These are phyloP conservation scores for Sorex araneus DNA, from an alignment of 2,113 vertebrate species.

Conservation along the genomic window DNA sequence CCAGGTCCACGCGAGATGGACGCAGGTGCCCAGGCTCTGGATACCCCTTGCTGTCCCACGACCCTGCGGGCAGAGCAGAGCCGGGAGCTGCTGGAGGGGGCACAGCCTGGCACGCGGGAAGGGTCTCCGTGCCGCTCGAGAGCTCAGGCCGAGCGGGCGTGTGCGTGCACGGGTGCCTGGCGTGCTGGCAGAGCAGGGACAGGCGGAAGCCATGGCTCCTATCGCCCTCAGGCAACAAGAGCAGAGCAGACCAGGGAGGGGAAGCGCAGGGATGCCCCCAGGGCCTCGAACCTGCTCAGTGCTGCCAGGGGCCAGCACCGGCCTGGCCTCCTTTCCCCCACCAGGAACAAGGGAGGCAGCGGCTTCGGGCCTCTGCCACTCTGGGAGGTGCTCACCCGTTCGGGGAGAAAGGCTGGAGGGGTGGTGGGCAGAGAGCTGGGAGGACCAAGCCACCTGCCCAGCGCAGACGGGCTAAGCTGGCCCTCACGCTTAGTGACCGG, in stretches of 20 bases:
- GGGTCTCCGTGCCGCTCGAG: too few species aligned
- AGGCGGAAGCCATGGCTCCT: background rate
- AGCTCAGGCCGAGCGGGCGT: background rate
- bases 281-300: background rate
- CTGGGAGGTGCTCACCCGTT: too few species aligned
- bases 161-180: background rate
- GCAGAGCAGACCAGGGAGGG: background rate
- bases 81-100: too few species aligned
- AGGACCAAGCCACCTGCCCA: too few species aligned
- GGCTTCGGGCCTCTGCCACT: too few species aligned
- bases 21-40: background rate
- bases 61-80: background rate
- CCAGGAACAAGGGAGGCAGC: too few species aligned
- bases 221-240: background rate
- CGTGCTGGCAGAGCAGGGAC: background rate
- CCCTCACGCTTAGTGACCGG: background rate
- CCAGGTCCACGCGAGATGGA: background rate
- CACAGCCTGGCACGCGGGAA: too few species aligned
- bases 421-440: too few species aligned
- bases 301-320: background rate
- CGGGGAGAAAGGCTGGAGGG: too few species aligned
- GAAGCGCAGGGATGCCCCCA: background rate
- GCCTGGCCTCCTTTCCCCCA: background rate
- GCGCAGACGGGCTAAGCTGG: too few species aligned
- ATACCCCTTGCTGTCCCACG: background rate